Evolutionary conservation across 1,140 invertebrate genomes (phyloP), one percentile per base, ranked within the genome.

Genomic region (Drosophila pachea): DNA sequence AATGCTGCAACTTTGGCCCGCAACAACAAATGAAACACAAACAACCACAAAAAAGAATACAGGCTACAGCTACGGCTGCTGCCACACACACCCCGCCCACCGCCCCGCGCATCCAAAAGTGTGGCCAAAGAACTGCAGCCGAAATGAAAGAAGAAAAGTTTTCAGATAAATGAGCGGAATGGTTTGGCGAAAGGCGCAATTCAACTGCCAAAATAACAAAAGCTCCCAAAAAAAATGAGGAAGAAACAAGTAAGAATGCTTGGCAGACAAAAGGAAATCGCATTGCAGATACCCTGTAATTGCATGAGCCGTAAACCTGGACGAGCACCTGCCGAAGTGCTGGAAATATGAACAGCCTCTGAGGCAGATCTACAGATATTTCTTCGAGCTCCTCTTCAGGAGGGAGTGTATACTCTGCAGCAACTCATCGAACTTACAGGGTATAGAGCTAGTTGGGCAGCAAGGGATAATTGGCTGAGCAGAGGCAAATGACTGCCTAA

Each of bases 121-220:
- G n/a, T 42, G 48, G 43, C 33, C 62, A 31, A 14, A 31, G 48
- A 59, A 58, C 52, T 48, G 54, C 64, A 64, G 43, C 48, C 72
- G 65, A 83, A 83, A 79, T 76, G 73, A 86, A 84, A 64, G 81
- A 79, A 74, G 73, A 84, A 84, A 84, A 82, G 61, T 78, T 83
- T 83, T 47, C 71, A 84, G 79, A 84, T 84, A 84, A 84, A 84
- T 84, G 79, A 84, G 81, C 81, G 64, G 76, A 79, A 74, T 84
- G 73, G 79, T 86, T 83, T 84, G 81, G 79, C 79, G 81, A 84
- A 84, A 84, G 81, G 79, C 81, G 69, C 81, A 84, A 86, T 84
- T 84, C 81, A 86, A 84, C 79, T 84, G 76, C 79, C 73, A 84
- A 84, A 83, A 82, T 72, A 82, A 83, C 56, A 78, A 75, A 72